A percentile compares a stretch with the other conserved stretches of the same genome.
Conservation (phyloP, 1,140 invertebrate species). For the Propsilocerus akamusi region DNA sequence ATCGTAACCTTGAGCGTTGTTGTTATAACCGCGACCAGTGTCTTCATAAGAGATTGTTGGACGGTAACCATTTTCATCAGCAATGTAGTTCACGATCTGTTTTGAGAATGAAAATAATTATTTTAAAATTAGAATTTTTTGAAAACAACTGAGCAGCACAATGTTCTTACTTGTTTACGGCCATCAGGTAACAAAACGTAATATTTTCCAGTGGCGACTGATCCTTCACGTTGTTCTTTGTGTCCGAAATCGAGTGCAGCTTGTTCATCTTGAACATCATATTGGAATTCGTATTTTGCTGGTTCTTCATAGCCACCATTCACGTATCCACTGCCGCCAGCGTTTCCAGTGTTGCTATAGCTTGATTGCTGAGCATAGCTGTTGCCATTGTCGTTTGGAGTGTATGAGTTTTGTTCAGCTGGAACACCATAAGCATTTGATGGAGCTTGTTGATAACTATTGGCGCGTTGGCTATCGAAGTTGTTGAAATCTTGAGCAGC, state of each 20-base stretch:
- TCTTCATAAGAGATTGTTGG: constrained; percentile 55
- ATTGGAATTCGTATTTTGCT: constrained; percentile 56
- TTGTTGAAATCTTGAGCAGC: constrained; percentile 12
- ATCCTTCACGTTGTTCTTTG: constrained; percentile 45
- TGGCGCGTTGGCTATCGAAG: background rate
- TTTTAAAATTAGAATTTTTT: constrained; percentile 1
- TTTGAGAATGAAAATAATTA: constrained; percentile 7
- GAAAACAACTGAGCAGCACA: background rate
- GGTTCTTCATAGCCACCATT: constrained; percentile 25
- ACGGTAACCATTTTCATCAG: constrained; percentile 54
- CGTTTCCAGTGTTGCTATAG: background rate
- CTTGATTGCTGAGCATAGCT: background rate
- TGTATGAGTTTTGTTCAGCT: constrained; percentile 12
- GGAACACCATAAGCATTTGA: constrained; percentile 19
- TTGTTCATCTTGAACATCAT: constrained; percentile 45
- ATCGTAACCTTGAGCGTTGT: constrained; percentile 15
- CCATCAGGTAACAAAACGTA: constrained; percentile 57
- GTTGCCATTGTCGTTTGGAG: too few relatives aligned
- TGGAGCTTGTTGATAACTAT: constrained; percentile 14
- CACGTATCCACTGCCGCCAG: background rate
- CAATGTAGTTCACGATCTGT: constrained; percentile 55
- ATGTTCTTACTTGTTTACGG: constrained; percentile 38
- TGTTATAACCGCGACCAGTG: constrained; percentile 21
- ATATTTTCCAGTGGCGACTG: constrained; percentile 45
- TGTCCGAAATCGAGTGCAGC: constrained; percentile 54